Base-by-base conservation (phyloP, 2,113 vertebrate species). In the Bubo bubo region DNA sequence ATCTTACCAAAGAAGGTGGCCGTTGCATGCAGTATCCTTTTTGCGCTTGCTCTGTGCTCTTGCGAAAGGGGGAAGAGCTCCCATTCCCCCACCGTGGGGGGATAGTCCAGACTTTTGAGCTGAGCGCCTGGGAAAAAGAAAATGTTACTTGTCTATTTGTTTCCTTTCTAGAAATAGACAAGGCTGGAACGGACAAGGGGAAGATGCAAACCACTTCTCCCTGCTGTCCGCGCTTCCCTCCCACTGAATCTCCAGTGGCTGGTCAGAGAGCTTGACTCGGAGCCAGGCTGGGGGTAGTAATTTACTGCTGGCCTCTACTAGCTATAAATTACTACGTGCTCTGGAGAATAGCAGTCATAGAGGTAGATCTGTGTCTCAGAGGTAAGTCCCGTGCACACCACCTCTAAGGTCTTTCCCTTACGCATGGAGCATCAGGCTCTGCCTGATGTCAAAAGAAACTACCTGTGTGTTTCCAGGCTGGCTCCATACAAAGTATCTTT, bases 301-400 rank as follows among this genome's bases (percentile, higher is more conserved):
- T 93, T 93, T 92, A 55, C 90, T 92, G 63, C 90, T 67, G 75
- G 82, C 47, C 50, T 93, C 28, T 67, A 47, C 59, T 32, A n/a
- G 26, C 67, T 55, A 10, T 95, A 63, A 92, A 88, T 96, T 92
- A 59, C 63, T 39, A 1, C 4, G 1, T 39, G 67, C 79, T 37
- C 47, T 66, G 30, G 82, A 85, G 90, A 86, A 21, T 1, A 79
- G 81, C 62, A 30, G 85, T 35, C 47, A 2, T 2, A 32, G 63
- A 73, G 47, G 45, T 9, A 76, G 79, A 67, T 10, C 52, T 63
- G 55, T 12, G 59, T 70, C 63, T 89, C 83, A 34, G 60, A 75
- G 28, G 59, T 84, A 73, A 12, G 50, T 79, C 83, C 80, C 32
- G 7, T 6, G 16, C 43, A 27, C 71, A 60, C 28, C 35, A 8